Evolutionary conservation across 2,797 vertebrate genomes (phyloP).

Genomic region (Sebastes goodei): DNA sequence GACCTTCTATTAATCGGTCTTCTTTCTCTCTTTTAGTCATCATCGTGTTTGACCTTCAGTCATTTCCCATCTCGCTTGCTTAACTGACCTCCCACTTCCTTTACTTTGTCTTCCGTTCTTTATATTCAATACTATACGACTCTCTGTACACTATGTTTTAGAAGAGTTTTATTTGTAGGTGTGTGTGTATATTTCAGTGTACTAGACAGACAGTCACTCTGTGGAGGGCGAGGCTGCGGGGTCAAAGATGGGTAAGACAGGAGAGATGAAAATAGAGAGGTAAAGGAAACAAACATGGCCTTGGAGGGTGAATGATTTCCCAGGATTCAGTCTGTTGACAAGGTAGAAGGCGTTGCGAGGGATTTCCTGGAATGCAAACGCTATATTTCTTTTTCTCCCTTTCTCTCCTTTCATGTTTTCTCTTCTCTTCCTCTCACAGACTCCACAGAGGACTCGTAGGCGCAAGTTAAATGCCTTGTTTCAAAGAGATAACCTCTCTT

Average conservation of each 20-base stretch:
- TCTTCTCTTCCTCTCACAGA: conserved; percentile 8
- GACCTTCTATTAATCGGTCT: not conserved
- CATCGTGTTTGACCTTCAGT: conserved; percentile 31
- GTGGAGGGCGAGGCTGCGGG: conserved; percentile 8
- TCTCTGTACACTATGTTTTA: not conserved
- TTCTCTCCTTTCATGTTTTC: conserved; percentile 19
- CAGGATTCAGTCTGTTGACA: conserved; percentile 53
- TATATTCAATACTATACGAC: not conserved
- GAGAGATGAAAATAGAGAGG: conserved; percentile 8
- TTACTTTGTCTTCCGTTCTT: not conserved
- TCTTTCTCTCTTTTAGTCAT: conserved; percentile 9
- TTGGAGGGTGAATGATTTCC: conserved; percentile 44
- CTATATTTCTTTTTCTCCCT: not conserved
- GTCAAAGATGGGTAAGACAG: conserved; percentile 17
- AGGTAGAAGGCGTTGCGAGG: conserved; percentile 23
- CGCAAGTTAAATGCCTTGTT: conserved; percentile 59
- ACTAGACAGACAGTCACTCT: not conserved
- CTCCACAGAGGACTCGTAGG: conserved; percentile 38
- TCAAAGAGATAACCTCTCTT: conserved; percentile 60
- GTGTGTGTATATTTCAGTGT: not conserved
- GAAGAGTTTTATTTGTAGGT: not conserved
- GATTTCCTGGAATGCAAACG: conserved; percentile 61
- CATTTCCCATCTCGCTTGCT: conserved; percentile 16
- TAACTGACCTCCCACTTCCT: conserved; percentile 4
- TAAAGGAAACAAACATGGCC: conserved; percentile 37